These are phyloP conservation scores for Brachyhypopomus gauderio DNA, from an alignment of 2,113 vertebrate genomes.

Conservation along the genomic window DNA sequence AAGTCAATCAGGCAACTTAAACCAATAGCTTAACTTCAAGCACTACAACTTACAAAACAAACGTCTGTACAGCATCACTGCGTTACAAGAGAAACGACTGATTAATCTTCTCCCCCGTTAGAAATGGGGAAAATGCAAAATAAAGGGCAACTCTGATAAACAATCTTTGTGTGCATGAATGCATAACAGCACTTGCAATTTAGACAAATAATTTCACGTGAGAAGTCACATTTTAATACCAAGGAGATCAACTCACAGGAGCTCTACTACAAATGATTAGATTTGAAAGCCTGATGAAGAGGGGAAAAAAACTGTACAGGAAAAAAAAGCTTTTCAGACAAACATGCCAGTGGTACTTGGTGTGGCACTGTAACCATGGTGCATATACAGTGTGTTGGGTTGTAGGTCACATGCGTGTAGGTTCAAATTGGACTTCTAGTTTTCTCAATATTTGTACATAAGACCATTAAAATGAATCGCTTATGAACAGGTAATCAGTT, in stretches of 20 bases:
- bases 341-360: neutral
- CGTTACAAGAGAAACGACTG: neutral
- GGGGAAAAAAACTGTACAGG: slow-evolving; percentile 33
- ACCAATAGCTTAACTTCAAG: slow-evolving; percentile 31
- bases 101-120: neutral
- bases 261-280: slow-evolving; percentile 6
- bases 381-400: neutral
- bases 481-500: neutral
- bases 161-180: neutral
- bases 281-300: slow-evolving; percentile 4
- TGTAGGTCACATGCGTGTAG: neutral
- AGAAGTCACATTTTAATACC: slow-evolving; percentile 14
- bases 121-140: slow-evolving; percentile 17
- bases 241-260: neutral
- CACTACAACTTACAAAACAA: slow-evolving; percentile 20
- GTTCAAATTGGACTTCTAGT: neutral
- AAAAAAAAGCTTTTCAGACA: neutral
- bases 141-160: neutral
- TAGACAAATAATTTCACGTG: slow-evolving; percentile 8
- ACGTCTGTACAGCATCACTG: neutral
- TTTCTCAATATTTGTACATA: neutral
- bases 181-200: neutral
- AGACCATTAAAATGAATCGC: no score
- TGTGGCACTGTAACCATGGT: neutral
- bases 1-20: slow-evolving; percentile 48